Conservation (phyloP, 2,888 invertebrate species). For the Unio delphinus region DNA sequence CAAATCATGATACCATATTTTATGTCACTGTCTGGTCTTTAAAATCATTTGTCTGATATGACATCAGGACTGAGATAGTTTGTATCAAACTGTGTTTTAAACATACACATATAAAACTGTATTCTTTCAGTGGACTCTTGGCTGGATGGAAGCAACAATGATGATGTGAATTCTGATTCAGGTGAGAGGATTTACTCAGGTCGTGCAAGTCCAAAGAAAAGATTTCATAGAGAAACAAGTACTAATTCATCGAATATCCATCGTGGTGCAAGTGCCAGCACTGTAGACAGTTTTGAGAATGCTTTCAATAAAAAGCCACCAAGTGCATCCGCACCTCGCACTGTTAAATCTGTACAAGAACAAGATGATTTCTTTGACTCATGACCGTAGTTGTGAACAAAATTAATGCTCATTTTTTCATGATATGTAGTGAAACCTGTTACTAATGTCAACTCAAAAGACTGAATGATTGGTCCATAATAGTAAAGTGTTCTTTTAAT, state of each 20-base stretch:
- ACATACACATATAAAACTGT: background rate
- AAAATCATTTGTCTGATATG: too few relatives aligned
- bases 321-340: constrained; percentile 17
- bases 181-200: constrained; percentile 44
- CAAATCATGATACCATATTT: too few relatives aligned
- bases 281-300: constrained; percentile 60
- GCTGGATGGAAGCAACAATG: constrained; percentile 47
- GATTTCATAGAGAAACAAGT: constrained; percentile 5
- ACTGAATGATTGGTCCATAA: too few relatives aligned
- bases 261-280: constrained; percentile 51
- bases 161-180: constrained; percentile 29
- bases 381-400: constrained; percentile 21
- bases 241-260: constrained; percentile 11
- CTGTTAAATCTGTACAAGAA: constrained; percentile 14
- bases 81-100: too few relatives aligned
- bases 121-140: constrained; percentile 51
- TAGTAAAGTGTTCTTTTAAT: too few relatives aligned
- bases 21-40: too few relatives aligned
- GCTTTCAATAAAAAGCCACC: constrained; percentile 46
- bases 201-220: constrained; percentile 40
- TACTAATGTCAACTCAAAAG: too few relatives aligned
- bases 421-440: too few relatives aligned
- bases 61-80: too few relatives aligned
- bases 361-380: constrained; percentile 61
- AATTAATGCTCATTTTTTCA: too few relatives aligned